Conservation (phyloP, 1,140 invertebrate species). For the fruit fly (Drosophila melanogaster) region DNA sequence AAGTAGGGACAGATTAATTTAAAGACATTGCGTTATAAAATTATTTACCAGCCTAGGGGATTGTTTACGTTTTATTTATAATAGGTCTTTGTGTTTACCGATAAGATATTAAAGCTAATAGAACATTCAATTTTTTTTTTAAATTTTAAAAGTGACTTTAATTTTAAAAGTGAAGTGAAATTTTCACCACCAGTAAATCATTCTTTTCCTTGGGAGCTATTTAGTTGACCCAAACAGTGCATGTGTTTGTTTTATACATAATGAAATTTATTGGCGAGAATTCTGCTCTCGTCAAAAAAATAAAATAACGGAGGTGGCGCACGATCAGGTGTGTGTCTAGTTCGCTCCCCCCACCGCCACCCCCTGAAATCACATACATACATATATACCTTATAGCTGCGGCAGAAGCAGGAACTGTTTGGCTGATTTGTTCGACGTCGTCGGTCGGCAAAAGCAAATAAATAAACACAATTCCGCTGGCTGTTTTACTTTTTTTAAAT, state of each 20-base stretch:
- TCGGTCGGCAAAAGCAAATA: constrained; percentile 45
- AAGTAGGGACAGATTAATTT: not conserved
- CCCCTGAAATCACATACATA: constrained; percentile 6
- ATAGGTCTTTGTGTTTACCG: too few species aligned
- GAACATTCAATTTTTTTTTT: too few species aligned
- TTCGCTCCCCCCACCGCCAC: constrained; percentile 17
- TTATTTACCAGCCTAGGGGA: not conserved
- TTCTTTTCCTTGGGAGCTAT: not conserved
- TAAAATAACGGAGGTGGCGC: constrained; percentile 31
- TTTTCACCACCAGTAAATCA: not conserved
- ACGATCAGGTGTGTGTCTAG: constrained; percentile 52
- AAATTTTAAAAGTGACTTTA: not conserved
- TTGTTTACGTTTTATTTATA: too few species aligned
- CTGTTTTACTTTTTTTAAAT: constrained; percentile 44
- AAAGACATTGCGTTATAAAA: not conserved
- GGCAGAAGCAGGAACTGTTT: constrained; percentile 80
- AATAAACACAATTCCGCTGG: constrained; percentile 63
- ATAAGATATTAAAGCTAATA: too few species aligned
- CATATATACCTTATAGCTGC: constrained; percentile 3
- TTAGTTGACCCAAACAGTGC: not conserved
- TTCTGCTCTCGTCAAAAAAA: constrained; percentile 22
- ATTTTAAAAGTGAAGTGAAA: not conserved
- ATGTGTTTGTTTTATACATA: constrained; percentile 17
- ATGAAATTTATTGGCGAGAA: constrained; percentile 26
- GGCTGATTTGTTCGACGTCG: constrained; percentile 60